phyloP scores from a whole-genome alignment of 2,113 vertebrate genomes.

The Camarhynchus parvulus region DNA sequence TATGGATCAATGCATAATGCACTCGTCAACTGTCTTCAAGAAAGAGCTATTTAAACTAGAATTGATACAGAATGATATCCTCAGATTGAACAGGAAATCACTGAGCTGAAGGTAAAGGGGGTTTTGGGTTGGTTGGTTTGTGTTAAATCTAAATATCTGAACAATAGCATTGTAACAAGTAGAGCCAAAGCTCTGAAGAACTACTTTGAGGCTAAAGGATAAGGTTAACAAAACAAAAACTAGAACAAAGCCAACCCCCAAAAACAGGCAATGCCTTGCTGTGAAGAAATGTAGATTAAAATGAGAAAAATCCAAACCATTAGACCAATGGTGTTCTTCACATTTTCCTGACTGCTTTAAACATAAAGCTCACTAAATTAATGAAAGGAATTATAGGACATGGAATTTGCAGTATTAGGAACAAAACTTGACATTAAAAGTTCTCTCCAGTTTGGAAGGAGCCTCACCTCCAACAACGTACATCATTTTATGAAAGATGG shows the following conservation, averaged over 20 bases:
- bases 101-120: not conserved
- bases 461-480: not conserved
- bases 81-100: not conserved
- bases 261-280: not conserved
- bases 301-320: not conserved
- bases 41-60: not conserved
- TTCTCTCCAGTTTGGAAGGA: not conserved
- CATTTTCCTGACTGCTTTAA: not conserved
- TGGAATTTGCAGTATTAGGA: not conserved
- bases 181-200: not conserved
- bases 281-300: not conserved
- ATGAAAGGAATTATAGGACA: not conserved
- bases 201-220: not conserved
- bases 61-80: not conserved
- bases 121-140: accelerated
- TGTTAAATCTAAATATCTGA: not conserved
- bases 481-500: not conserved
- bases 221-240: not conserved
- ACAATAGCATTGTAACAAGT: not conserved
- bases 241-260: not conserved
- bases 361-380: not conserved
- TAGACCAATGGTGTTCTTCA: not conserved
- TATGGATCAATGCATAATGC: not conserved
- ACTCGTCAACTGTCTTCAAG: not conserved
- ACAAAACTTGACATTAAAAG: not conserved